phyloP scores from a whole-genome alignment of 92 coral and sea anemone genomes.

The Chrysogorgia sp. region DNA sequence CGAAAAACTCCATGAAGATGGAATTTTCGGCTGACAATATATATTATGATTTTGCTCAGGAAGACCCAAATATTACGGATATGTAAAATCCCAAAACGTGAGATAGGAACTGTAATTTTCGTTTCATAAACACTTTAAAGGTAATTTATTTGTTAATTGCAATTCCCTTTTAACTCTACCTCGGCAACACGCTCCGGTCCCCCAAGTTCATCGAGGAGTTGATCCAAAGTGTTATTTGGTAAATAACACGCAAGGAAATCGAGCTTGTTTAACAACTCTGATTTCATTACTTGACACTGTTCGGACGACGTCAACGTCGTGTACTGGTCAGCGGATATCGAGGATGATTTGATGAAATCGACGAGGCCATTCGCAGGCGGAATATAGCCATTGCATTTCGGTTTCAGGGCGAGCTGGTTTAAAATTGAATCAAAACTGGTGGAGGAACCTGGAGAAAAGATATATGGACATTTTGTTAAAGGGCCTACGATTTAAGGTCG shows the following conservation, averaged over 20 bases:
- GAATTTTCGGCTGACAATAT: too few relatives aligned
- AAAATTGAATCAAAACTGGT: constrained; percentile 34
- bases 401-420: constrained; percentile 17
- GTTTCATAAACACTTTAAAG: too few relatives aligned
- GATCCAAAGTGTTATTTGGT: constrained; percentile 92
- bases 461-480: background rate
- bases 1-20: too few relatives aligned
- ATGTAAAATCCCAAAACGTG: too few relatives aligned
- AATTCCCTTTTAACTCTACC: constrained; percentile 66
- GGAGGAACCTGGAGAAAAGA: constrained; percentile 19
- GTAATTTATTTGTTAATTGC: background rate
- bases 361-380: constrained; percentile 14
- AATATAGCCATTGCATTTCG: background rate
- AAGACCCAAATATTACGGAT: too few relatives aligned
- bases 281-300: constrained; percentile 82
- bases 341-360: constrained; percentile 24
- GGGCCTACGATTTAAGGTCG: too few relatives aligned
- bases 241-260: constrained; percentile 65
- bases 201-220: constrained; percentile 86
- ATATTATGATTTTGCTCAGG: too few relatives aligned
- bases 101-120: too few relatives aligned
- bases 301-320: constrained; percentile 66
- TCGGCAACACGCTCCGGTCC: constrained; percentile 92
- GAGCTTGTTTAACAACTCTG: constrained; percentile 75
- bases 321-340: constrained; percentile 16